Evolutionary conservation across 2,113 vertebrate genomes (phyloP), one percentile per base, ranked within the genome.

Genomic region (Galemys pyrenaicus): DNA sequence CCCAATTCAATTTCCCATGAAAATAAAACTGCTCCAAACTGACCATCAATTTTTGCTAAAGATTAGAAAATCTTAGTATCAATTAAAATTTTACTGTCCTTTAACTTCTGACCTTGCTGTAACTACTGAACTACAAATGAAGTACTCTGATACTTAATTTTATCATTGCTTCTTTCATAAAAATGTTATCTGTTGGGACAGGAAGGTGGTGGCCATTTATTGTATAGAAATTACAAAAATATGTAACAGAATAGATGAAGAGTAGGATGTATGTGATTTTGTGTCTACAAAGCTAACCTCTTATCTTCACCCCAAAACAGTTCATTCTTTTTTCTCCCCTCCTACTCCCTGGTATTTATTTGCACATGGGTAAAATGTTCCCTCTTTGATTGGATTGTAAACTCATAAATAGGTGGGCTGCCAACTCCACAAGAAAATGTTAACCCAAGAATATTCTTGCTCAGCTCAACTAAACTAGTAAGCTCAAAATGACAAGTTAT

Each of bases 401-500:
- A 16, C 10, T 93, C 67, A 12, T 22, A 60, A 68, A 83, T 3
- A 62, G 16, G 60, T 5, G n/a, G 17, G 83, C 3, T 87, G 41
- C 39, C 17, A 82, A 65, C 26, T 3, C 37, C 1, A 67, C 10
- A 82, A 80, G 26, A 86, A 46, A 71, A 90, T 73, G 35, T 0
- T 65, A 30, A 78, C 54, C 4, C 15, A 28, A 84, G 15, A 78
- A 65, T 49, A 71, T 5, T 56, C 64, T 35, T 46, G 73, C 41
- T 88, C 44, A 83, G 90, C 13, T 75, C 87, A 79, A 79, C 39
- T 32, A 80, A 78, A 94, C 73, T 51, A 77, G 37, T 41, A 24
- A 26, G 41, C 71, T 87, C 71, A 90, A 88, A 83, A 64, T 71
- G 11, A 67, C 9, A 13, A 1, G 9, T 32, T 74, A 44, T 9